Evolutionary conservation across 2,113 vertebrate genomes (phyloP), one percentile per base, ranked within the genome.

Genomic region (Gadus macrocephalus): DNA sequence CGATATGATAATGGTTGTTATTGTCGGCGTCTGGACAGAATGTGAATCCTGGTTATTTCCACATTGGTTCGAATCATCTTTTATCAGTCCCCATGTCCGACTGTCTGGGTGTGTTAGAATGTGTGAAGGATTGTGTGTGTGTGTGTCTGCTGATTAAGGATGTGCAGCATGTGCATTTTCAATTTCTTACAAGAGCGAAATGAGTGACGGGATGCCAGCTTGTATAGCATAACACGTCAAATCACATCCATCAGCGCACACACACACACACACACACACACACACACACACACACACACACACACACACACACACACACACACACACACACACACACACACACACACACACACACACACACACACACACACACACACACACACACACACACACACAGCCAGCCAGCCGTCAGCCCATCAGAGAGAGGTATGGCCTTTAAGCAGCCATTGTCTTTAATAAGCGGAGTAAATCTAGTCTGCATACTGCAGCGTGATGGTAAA

Each of bases 401-500:
- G 22, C 59, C 75, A 25, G 68, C 49, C 38, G 67, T 65, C 42
- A 17, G 65, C 67, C 55, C 67, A 62, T 80, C 75, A 74, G 62
- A 56, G 66, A 80, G 75, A 82, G 81, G 80, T 80, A 84, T 87
- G 88, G 82, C 83, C 82, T 88, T 87, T 84, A 58, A 87, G 75
- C 77, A 78, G 82, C 79, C 82, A 81, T 85, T 81, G 82, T 87
- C 76, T 87, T 87, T 86, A 80, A 89, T 85, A 86, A 83, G 80
- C 71, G 64, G 79, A 82, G 78, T 88, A 87, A 88, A 88, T 87
- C 85, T 79, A 76, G 78, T 82, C 82, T 69, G 74, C 77, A 70
- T 83, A 85, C 78, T 70, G 65, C 35, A 83, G 72, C 75, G 78
- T 5, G 31, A 83, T 3, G 49, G 80, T 71, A 75, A 79, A 79